A percentile compares a stretch with the other conserved stretches of the same genome.
phyloP scores from a whole-genome alignment of 2,113 vertebrate genomes.

The Nothoprocta perdicaria region DNA sequence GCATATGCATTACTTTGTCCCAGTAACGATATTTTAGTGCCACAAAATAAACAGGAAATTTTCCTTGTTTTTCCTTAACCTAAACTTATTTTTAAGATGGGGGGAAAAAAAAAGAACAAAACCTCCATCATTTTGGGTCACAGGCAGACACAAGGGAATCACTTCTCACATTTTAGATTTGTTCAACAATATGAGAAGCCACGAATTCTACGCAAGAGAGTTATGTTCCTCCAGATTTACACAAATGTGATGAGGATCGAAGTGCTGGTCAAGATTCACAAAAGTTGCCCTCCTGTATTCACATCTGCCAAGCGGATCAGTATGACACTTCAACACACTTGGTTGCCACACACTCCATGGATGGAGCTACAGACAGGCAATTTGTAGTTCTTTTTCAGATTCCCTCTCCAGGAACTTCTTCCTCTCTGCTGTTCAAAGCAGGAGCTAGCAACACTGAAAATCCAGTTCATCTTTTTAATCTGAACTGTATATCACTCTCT shows the following conservation, averaged over 20 bases:
- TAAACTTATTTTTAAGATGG: neutral
- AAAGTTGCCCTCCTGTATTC: neutral
- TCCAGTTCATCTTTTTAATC: neutral
- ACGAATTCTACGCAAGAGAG: neutral
- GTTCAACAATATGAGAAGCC: neutral
- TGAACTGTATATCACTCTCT: neutral
- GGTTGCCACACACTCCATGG: neutral
- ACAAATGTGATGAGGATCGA: neutral
- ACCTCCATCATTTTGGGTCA: neutral
- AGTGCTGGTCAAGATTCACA: neutral
- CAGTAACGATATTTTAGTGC: neutral
- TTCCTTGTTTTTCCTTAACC: neutral
- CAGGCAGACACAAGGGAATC: neutral
- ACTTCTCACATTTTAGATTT: neutral
- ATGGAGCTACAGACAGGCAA: neutral
- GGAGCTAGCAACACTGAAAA: neutral
- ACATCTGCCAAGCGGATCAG: constrained; percentile 3
- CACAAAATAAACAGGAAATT: neutral
- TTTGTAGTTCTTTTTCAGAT: neutral
- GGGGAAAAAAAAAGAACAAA: neutral
- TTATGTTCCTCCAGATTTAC: neutral
- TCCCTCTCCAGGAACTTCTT: neutral
- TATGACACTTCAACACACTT: neutral
- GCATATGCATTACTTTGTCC: neutral
- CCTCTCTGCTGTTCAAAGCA: neutral